phyloP scores from a whole-genome alignment of 2,888 invertebrate species.

The Mylabris sibirica region DNA sequence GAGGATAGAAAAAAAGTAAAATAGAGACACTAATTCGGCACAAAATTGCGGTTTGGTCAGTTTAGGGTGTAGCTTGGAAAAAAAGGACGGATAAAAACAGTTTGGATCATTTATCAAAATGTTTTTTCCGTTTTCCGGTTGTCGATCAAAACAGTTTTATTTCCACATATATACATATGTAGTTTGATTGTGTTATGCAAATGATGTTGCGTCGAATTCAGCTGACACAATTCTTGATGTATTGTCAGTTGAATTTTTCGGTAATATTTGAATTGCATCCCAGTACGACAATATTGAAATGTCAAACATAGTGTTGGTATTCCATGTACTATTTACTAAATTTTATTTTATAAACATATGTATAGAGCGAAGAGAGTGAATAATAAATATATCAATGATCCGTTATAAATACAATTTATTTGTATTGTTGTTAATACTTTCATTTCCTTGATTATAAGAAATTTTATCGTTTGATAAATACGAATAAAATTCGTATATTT shows the following conservation, averaged over 20 bases:
- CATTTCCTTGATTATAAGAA: neutral
- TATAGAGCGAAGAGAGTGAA: too few relatives aligned
- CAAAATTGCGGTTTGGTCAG: neutral
- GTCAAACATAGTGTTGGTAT: neutral
- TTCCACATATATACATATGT: neutral
- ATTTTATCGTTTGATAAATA: neutral
- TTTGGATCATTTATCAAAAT: neutral
- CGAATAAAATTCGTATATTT: neutral
- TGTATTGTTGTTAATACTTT: neutral
- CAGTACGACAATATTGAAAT: neutral
- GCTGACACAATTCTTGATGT: neutral
- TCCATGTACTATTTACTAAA: neutral
- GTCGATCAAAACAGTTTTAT: neutral
- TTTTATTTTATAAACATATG: neutral
- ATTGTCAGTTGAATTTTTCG: neutral
- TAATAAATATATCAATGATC: neutral
- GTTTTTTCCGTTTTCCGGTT: neutral
- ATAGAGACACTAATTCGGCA: neutral
- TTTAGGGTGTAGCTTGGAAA: too few relatives aligned
- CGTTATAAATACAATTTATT: neutral
- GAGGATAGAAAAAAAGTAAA: neutral
- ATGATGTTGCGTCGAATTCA: neutral
- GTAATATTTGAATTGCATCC: neutral
- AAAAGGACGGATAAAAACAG: too few relatives aligned
- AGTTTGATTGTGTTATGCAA: constrained; percentile 5